Conservation (phyloP, 2,888 invertebrate genomes). For the Strigamia maritima region DNA sequence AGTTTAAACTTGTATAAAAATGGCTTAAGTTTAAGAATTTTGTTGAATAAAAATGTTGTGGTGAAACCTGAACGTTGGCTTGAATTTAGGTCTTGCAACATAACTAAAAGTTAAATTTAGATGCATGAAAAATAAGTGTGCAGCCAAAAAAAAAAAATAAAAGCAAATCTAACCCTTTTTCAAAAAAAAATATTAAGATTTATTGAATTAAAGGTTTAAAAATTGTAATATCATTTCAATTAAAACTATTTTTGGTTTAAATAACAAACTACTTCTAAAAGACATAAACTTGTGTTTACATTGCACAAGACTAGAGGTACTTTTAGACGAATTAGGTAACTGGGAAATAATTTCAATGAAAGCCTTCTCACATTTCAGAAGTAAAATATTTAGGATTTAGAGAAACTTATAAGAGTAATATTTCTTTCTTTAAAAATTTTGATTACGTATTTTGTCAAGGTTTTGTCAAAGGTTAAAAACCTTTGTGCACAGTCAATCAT, state of each 20-base stretch:
- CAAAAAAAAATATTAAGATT: background rate
- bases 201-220: background rate
- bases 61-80: constrained; percentile 20
- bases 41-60: constrained; percentile 2
- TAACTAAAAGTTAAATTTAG: background rate
- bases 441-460: too few species aligned
- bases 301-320: too few species aligned
- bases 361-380: background rate
- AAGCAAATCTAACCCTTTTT: background rate
- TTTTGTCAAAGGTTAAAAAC: too few species aligned
- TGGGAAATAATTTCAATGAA: background rate
- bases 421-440: too few species aligned
- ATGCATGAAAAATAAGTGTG: background rate
- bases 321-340: background rate
- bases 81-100: constrained; percentile 13
- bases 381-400: background rate
- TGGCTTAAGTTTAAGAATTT: constrained; percentile 24
- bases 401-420: too few species aligned
- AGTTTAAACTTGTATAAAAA: background rate
- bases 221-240: background rate
- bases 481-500: too few species aligned
- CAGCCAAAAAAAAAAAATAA: constrained; percentile 1
- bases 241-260: background rate
- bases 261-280: too few species aligned
- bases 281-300: too few species aligned